Evolutionary conservation across 2,797 vertebrate species (phyloP), one percentile per base, ranked within the genome.

Genomic region (Myotis daubentonii): DNA sequence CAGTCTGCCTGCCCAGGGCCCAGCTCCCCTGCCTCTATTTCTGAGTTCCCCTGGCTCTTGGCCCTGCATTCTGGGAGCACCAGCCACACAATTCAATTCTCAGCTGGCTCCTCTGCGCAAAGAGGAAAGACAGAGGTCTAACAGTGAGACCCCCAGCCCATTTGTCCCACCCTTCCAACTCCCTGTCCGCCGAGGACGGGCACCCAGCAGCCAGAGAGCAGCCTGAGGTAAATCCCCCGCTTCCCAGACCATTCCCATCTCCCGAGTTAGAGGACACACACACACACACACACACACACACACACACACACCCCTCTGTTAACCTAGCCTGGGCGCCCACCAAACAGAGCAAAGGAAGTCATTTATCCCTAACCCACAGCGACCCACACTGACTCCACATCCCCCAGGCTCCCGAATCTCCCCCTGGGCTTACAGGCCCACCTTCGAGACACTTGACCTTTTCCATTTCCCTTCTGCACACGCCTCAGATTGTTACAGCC

Each of bases 281-380:
- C 36, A 89, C 65, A 33, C 33, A n/a, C 33, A 86, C 65, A 70
- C n/a, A 55, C n/a, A 89, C n/a, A 33, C 33, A 36, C 36, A 89
- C 65, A 33, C 33, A n/a, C 33, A 86, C 65, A 70, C n/a, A 55
- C n/a, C 25, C 47, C 19, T 23, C 82, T 79, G 20, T 53, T 60
- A 75, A 79, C 33, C 55, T 57, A 82, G 80, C 22, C 86, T 79
- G 47, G 49, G 81, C 71, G 87, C 93, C 92, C 53, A 86, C 66
- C 53, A 75, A 71, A 92, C 70, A 89, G 82, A 92, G 71, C 85
- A 93, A 88, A 93, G 49, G n/a, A 92, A 94, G 90, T 87, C 74
- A 86, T 44, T 62, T 38, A 17, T 41, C 51, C 68, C n/a, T 79
- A 49, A 68, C 28, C 41, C 11, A 44, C 11, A n/a, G 53, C 49